phyloP scores from a whole-genome alignment of 2,113 vertebrate genomes.

The Nothocercus nigrocapillus region DNA sequence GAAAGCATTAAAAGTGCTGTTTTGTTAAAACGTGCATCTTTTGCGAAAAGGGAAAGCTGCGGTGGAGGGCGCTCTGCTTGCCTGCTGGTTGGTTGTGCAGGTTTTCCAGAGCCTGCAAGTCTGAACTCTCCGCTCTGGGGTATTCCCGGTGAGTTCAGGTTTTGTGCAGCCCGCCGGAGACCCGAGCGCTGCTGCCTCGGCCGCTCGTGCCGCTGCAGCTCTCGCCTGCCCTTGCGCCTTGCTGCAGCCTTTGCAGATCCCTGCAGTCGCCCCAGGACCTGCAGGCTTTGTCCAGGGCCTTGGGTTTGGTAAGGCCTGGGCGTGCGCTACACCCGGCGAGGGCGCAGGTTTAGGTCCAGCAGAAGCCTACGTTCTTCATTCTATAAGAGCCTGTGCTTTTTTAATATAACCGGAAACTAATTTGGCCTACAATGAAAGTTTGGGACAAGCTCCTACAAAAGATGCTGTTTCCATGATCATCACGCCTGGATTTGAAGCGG shows the following conservation, averaged over 20 bases:
- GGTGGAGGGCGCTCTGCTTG: neutral
- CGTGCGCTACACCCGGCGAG: neutral
- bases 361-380: neutral
- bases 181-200: neutral
- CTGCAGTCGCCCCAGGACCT: neutral
- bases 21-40: neutral
- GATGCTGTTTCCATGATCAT: neutral
- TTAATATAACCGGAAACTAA: too few species aligned
- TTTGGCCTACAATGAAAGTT: neutral
- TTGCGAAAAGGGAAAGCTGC: neutral
- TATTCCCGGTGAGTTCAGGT: neutral
- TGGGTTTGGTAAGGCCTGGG: neutral
- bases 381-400: neutral
- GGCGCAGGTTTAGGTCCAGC: neutral
- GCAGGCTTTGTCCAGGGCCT: neutral
- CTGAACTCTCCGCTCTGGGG: neutral
- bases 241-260: neutral
- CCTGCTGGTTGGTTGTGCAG: neutral
- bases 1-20: neutral
- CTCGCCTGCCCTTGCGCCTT: neutral
- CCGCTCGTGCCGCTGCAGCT: neutral
- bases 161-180: neutral
- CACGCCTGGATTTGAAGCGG: neutral
- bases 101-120: neutral
- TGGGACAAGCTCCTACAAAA: neutral